Conservation (phyloP, 2,797 vertebrate species). For the Synaphobranchus kaupii region DNA sequence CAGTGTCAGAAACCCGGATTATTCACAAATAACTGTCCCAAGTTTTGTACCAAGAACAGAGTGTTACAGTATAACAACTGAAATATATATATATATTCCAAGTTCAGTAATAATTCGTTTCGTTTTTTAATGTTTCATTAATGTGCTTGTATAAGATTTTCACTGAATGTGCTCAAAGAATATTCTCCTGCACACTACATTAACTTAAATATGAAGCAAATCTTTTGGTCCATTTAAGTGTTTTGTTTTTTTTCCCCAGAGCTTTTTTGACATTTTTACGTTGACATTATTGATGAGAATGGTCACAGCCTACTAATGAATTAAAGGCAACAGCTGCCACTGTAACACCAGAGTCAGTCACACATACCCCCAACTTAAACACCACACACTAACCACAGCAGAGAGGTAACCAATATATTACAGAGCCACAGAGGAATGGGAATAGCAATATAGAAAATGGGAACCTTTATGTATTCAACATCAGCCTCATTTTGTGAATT, state of each 20-base stretch:
- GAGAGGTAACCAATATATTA: background rate
- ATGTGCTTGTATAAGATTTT: constrained; percentile 9
- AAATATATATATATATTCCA: constrained; percentile 21
- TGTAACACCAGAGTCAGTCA: background rate
- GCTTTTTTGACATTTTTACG: background rate
- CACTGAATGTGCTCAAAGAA: background rate
- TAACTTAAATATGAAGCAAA: background rate
- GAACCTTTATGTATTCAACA: background rate
- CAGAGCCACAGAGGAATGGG: background rate
- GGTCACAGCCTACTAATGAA: background rate
- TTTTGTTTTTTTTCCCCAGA: too few relatives aligned
- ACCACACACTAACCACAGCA: background rate
- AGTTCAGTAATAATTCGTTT: background rate
- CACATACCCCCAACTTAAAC: background rate
- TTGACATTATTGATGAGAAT: background rate
- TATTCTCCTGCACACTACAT: background rate
- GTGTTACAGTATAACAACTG: constrained; percentile 5
- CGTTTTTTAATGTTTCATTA: constrained; percentile 19
- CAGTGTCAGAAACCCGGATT: too few relatives aligned
- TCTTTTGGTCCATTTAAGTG: background rate
- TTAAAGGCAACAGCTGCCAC: background rate
- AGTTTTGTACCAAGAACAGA: constrained; percentile 21
- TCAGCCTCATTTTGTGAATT: background rate
- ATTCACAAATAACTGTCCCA: too few relatives aligned
- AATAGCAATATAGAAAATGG: background rate